Conservation (phyloP, 2,888 invertebrate species). For the Orchestes rusci region DNA sequence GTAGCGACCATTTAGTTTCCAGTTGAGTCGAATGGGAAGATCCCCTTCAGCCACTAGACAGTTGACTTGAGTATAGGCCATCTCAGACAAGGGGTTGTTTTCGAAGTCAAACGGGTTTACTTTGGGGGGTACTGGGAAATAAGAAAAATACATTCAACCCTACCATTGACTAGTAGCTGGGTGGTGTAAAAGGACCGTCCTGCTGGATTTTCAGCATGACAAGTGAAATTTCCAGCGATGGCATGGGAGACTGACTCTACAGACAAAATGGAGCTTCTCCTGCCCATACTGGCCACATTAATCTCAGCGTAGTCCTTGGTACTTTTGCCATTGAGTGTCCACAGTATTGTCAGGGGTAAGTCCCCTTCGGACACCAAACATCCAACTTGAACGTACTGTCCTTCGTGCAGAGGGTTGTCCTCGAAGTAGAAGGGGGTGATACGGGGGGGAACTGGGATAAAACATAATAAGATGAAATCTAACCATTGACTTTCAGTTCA, state of each 20-base stretch:
- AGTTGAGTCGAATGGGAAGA: conserved; percentile 65
- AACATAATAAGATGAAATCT: conserved; percentile 3
- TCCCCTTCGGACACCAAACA: conserved; percentile 68
- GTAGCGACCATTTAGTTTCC: conserved; percentile 59
- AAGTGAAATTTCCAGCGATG: conserved; percentile 61
- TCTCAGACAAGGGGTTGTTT: conserved; percentile 53
- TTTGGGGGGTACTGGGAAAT: conserved; percentile 54
- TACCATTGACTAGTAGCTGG: conserved; percentile 62
- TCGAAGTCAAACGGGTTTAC: conserved; percentile 60
- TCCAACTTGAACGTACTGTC: conserved; percentile 41
- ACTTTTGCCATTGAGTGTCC: conserved; percentile 64
- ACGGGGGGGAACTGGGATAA: conserved; percentile 62
- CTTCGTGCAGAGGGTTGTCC: conserved; percentile 53
- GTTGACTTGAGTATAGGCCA: conserved; percentile 54
- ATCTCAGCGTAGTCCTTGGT: conserved; percentile 51
- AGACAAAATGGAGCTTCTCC: conserved; percentile 58
- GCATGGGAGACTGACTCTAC: conserved; percentile 60
- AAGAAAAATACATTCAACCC: not conserved
- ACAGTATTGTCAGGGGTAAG: conserved; percentile 63
- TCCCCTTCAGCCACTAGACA: conserved; percentile 71
- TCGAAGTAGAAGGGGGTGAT: conserved; percentile 72
- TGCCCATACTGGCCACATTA: conserved; percentile 48
- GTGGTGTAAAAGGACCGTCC: conserved; percentile 55
- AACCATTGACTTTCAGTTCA: conserved; percentile 65
- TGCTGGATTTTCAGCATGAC: conserved; percentile 57